A percentile compares a stretch with the other conserved stretches of the same genome.
These are phyloP conservation scores for Steromphala cineraria DNA, from an alignment of 2,888 invertebrate genomes.

Conservation along the genomic window DNA sequence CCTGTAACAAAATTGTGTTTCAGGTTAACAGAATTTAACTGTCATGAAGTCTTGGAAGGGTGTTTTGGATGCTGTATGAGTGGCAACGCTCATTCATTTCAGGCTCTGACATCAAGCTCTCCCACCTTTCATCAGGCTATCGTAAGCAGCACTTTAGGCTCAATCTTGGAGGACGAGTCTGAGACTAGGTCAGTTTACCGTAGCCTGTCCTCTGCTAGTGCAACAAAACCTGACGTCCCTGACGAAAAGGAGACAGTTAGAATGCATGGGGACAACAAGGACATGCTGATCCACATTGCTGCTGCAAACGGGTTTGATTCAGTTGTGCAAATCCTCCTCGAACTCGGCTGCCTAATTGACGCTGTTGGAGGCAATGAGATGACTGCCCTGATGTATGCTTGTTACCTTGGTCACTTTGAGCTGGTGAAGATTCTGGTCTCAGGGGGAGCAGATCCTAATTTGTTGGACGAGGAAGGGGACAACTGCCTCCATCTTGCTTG, in stretches of 20 bases:
- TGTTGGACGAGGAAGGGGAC: slow-evolving; percentile 10
- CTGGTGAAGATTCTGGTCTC: neutral
- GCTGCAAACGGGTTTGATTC: neutral
- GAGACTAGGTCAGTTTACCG: neutral
- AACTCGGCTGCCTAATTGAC: neutral
- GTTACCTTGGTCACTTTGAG: neutral
- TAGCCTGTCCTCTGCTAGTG: neutral
- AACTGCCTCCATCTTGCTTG: slow-evolving; percentile 5
- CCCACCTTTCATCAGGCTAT: neutral
- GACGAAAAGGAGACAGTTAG: neutral
- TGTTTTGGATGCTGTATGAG: slow-evolving; percentile 11
- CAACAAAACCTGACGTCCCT: neutral
- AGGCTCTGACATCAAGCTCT: neutral
- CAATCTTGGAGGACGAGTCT: neutral
- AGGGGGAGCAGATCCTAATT: neutral
- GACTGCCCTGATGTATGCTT: slow-evolving; percentile 8
- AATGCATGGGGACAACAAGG: neutral
- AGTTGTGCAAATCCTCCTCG: neutral
- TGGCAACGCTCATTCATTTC: neutral
- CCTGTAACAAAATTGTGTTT: neutral
- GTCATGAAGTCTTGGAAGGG: slow-evolving; percentile 1
- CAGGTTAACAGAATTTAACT: neutral
- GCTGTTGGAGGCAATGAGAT: neutral
- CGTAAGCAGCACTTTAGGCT: neutral
- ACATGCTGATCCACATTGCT: neutral